Conservation (phyloP, 2,797 vertebrate genomes). For the Sphenopsis melanotis region DNA sequence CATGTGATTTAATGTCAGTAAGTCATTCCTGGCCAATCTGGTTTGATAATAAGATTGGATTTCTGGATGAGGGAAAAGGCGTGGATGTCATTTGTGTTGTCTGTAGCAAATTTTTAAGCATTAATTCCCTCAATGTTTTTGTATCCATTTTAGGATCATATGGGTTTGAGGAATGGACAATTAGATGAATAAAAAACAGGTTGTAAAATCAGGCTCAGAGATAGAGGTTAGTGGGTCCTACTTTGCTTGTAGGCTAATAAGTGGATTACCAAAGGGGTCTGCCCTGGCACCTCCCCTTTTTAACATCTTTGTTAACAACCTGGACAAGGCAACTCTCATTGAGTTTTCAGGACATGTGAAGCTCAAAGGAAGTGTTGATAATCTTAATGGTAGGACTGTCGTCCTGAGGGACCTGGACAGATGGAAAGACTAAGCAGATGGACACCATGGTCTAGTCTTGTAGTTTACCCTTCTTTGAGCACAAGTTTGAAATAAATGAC, state of each 20-base stretch:
- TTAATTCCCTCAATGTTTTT: not conserved
- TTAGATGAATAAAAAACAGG: not conserved
- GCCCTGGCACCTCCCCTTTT: not conserved
- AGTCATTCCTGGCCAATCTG: not conserved
- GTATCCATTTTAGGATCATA: not conserved
- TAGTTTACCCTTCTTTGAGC: not conserved
- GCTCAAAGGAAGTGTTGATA: not conserved
- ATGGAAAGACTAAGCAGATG: not conserved
- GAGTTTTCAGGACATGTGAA: not conserved
- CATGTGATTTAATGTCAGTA: not conserved
- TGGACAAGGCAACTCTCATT: accelerated
- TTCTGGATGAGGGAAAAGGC: not conserved
- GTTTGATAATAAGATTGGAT: not conserved
- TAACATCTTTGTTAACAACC: not conserved
- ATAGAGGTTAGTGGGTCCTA: not conserved
- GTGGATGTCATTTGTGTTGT: not conserved
- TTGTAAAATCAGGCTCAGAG: not conserved
- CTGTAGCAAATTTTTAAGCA: not conserved
- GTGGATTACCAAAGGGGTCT: not conserved
- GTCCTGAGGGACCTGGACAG: not conserved
- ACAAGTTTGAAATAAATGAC: not conserved
- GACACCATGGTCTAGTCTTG: not conserved
- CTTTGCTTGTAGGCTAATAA: not conserved
- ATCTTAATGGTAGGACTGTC: not conserved
- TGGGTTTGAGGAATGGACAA: not conserved